Evolutionary conservation across 2,888 invertebrate genomes (phyloP), one percentile per base, ranked within the genome.

Genomic region (Patella caerulea): DNA sequence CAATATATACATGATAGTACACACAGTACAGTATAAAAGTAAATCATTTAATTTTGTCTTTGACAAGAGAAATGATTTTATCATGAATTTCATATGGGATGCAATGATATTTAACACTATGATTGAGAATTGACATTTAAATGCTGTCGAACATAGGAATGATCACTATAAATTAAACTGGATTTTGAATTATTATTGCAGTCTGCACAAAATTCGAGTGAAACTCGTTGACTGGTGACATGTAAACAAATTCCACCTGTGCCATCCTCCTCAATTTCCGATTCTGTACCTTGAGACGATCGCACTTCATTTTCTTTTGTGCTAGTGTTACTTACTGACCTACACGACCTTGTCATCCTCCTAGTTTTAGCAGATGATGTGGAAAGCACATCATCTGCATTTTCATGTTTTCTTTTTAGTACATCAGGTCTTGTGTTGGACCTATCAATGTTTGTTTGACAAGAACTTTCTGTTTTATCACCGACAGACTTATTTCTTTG

Each of bases 171-270:
- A 24, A 65, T 19, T 11, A 65, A 19, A 24, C 24, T 65, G 9
- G 65, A 65, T 24, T 24, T 24, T 4, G 65, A 65, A 24, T 65
- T 19, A 11, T 24, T 19, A 65, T 65, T 65, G 24, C 65, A 65
- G 11, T 65, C 19, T 14, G 65, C 65, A 65, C 65, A 65, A 65
- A 65, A 65, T 14, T 65, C 65, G 0, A 65, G 24, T 19, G 65
- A 65, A 19, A 65, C 65, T 65, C 24, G 3, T 65, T 65, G 65
- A 65, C 65, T 24, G 14, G 65, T 24, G 24, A 65, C 65, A 65
- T 65, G 65, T 65, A 65, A 65, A 24, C 65, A 65, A 19, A 65
- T 65, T 65, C 65, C 65, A 65, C 65, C 65, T 12, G 65, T 24
- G 7, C 45, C 45, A 9, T 45, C 45, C 9, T 45, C 45, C 45